Evolutionary conservation across 2,888 invertebrate species (phyloP).

Genomic region (Drosophila suboccidentalis): DNA sequence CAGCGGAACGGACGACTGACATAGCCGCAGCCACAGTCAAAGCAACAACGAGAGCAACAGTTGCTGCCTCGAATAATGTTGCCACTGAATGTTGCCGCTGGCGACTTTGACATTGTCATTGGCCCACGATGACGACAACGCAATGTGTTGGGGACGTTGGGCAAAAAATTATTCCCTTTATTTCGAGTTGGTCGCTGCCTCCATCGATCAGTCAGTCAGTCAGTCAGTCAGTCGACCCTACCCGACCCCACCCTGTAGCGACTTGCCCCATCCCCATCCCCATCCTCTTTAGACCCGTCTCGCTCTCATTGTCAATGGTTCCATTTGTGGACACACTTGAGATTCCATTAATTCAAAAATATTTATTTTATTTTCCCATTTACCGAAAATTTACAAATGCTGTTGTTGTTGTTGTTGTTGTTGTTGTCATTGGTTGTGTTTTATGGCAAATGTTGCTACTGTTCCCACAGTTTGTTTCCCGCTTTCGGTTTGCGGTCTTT

Average conservation of each 20-base stretch:
- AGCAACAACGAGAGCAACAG: background rate
- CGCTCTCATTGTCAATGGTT: constrained; percentile 57
- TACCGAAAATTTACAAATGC: constrained; percentile 41
- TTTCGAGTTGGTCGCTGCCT: constrained; percentile 53
- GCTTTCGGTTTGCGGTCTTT: constrained; percentile 26
- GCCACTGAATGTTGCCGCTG: constrained; percentile 27
- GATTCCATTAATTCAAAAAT: constrained; percentile 81
- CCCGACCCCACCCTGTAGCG: constrained; percentile 46
- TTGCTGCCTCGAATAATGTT: constrained; percentile 31
- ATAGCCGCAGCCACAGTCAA: constrained; percentile 20
- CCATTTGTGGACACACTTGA: constrained; percentile 82
- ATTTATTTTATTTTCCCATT: constrained; percentile 70
- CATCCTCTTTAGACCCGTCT: background rate
- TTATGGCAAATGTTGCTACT: constrained; percentile 58
- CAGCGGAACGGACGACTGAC: constrained; percentile 56
- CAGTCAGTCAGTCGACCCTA: too few species aligned
- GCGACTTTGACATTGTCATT: constrained; percentile 64
- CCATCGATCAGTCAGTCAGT: constrained; percentile 49
- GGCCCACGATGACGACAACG: constrained; percentile 23
- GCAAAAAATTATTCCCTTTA: constrained; percentile 26
- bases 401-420: constrained; percentile 27
- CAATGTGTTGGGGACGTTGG: constrained; percentile 1
- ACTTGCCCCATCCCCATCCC: constrained; percentile 4
- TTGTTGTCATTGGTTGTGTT: constrained; percentile 48
- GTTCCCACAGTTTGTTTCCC: constrained; percentile 63